phyloP scores from a whole-genome alignment of 2,888 invertebrate species.

The Cheilosia vulpina region DNA sequence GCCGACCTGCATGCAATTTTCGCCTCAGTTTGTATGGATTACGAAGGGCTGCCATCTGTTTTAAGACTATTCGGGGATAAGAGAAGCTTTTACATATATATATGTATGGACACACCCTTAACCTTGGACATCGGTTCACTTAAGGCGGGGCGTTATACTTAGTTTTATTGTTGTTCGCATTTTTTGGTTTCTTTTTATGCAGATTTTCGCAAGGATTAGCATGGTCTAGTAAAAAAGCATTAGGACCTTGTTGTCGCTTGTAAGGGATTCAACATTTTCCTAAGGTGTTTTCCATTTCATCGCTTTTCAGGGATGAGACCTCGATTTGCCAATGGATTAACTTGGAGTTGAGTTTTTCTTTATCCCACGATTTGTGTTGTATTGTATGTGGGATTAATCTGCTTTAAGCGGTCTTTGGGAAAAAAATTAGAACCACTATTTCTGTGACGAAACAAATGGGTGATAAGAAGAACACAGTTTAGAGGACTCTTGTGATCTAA shows the following conservation, averaged over 20 bases:
- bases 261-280: conserved; percentile 17
- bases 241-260: conserved; percentile 1
- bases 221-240: conserved; percentile 7
- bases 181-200: background rate
- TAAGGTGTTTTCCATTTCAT: conserved; percentile 6
- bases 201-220: conserved; percentile 38
- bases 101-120: background rate
- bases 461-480: background rate
- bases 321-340: conserved; percentile 33
- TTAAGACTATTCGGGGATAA: conserved; percentile 29
- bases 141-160: too few relatives aligned
- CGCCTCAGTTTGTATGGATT: background rate
- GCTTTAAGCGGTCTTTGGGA: background rate
- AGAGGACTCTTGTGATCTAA: too few relatives aligned
- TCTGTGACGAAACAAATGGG: background rate
- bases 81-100: background rate
- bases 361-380: conserved; percentile 28
- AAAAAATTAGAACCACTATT: background rate
- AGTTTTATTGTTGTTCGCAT: conserved; percentile 32
- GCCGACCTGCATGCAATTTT: conserved; percentile 21
- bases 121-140: conserved; percentile 1
- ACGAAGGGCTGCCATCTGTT: background rate
- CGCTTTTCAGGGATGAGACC: background rate
- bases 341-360: conserved; percentile 10
- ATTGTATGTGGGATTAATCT: conserved; percentile 27